Evolutionary conservation across 2,888 invertebrate genomes (phyloP).

Genomic region (Phalera bucephala): DNA sequence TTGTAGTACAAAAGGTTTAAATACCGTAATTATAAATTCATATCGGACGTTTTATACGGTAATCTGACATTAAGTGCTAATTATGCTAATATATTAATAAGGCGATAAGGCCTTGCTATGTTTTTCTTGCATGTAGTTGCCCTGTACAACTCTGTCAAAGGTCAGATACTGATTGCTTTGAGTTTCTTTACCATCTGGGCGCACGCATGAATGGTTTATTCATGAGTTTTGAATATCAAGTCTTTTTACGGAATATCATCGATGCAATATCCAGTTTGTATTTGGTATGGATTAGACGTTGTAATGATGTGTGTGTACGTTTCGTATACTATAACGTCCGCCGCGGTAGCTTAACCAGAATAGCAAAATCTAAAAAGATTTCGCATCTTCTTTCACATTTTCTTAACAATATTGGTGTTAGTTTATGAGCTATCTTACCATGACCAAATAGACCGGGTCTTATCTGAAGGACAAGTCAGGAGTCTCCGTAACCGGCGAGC

Average conservation of each 20-base stretch:
- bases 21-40: neutral
- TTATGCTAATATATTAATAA: slow-evolving; percentile 43
- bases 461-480: too few species aligned
- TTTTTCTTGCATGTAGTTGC: slow-evolving; percentile 25
- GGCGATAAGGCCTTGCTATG: slow-evolving; percentile 23
- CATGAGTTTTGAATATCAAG: slow-evolving; percentile 31
- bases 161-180: slow-evolving; percentile 26
- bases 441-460: too few species aligned
- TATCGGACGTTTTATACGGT: slow-evolving; percentile 14
- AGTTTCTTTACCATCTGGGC: slow-evolving; percentile 23
- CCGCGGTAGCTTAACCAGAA: too few species aligned
- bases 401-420: too few species aligned
- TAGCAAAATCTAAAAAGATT: too few species aligned
- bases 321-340: slow-evolving; percentile 14
- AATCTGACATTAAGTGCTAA: slow-evolving; percentile 15
- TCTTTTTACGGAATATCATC: slow-evolving; percentile 22
- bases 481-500: too few species aligned
- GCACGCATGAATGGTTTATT: slow-evolving; percentile 33
- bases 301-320: slow-evolving; percentile 13
- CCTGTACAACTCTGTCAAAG: slow-evolving; percentile 29
- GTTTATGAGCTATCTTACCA: too few species aligned
- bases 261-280: slow-evolving; percentile 22
- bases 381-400: too few species aligned
- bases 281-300: slow-evolving; percentile 26
- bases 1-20: too few species aligned